Conservation (phyloP, 2,113 vertebrate genomes). For the Micronycteris hirsuta region DNA sequence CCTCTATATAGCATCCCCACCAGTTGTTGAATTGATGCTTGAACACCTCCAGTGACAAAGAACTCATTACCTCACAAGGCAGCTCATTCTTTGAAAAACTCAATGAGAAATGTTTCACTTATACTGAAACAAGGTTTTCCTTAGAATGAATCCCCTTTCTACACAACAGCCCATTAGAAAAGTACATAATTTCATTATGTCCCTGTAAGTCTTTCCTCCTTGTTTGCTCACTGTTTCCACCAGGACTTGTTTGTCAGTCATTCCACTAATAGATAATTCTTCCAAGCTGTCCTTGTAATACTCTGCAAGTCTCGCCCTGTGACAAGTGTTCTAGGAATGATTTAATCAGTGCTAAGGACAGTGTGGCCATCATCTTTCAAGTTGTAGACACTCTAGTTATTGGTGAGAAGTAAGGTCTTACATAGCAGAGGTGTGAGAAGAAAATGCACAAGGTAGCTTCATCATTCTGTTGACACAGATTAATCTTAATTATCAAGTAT, state of each 20-base stretch:
- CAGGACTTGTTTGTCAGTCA: neutral
- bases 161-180: neutral
- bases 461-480: neutral
- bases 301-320: neutral
- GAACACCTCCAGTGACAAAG: neutral
- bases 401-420: neutral
- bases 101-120: slow-evolving; percentile 1
- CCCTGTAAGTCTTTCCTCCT: neutral
- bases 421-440: neutral
- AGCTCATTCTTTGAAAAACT: neutral
- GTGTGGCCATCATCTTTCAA: neutral
- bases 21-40: neutral
- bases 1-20: neutral
- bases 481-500: neutral
- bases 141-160: neutral
- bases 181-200: neutral
- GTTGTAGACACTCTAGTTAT: neutral
- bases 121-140: slow-evolving; percentile 1
- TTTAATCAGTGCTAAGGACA: neutral
- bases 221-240: neutral
- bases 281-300: neutral
- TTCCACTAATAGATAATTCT: slow-evolving; percentile 5
- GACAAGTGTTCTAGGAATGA: neutral
- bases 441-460: neutral
- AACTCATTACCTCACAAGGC: neutral